Evolutionary conservation across 2,888 invertebrate species (phyloP), one percentile per base, ranked within the genome.

Genomic region (Cheilosia impressa): DNA sequence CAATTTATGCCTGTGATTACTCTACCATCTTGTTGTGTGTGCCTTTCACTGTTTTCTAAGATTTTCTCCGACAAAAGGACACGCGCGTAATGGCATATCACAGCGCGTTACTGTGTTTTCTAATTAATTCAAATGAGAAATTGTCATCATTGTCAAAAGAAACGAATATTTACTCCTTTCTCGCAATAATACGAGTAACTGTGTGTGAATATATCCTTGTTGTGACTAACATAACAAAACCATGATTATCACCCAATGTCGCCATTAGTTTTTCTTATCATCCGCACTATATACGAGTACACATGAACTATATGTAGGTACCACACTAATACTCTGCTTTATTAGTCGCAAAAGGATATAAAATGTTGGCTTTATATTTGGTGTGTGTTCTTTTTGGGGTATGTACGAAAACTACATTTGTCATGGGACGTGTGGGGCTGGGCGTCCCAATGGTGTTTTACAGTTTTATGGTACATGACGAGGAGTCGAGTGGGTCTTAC

Each of bases 111-210:
- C 81, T 85, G 76, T 76, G 68, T 76, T 81, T 85, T 85, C 84
- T 85, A 81, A 85, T 85, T 85, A 85, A 85, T 85, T 85, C 76
- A 81, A 81, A 85, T 81, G 81, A 77, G 85, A 69, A 76, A 85
- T 77, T 85, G 80, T 76, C 80, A 80, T 80, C 75, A 73, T 66
- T 60, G 55, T 47, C 3, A 47, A 31, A 63, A 47, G 15, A 53
- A 76, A 71, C 65, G 22, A 76, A 82, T 76, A 65, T 77, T 82
- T 53, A 77, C 72, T 62, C 71, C 47, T 72, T 71, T 45, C 43
- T 47, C 17, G 45, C 27, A 68, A 69, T 13, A 38, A 10, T 38
- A 38, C 9, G 31, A 31, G 31, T 6, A 6, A 27, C 27, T 31
- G 31, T 31, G 52, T 60, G 60, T 73, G 53, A 15, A 5, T 15